Conservation (phyloP, 2,888 invertebrate genomes). For the Fissipunctia ypsillon region DNA sequence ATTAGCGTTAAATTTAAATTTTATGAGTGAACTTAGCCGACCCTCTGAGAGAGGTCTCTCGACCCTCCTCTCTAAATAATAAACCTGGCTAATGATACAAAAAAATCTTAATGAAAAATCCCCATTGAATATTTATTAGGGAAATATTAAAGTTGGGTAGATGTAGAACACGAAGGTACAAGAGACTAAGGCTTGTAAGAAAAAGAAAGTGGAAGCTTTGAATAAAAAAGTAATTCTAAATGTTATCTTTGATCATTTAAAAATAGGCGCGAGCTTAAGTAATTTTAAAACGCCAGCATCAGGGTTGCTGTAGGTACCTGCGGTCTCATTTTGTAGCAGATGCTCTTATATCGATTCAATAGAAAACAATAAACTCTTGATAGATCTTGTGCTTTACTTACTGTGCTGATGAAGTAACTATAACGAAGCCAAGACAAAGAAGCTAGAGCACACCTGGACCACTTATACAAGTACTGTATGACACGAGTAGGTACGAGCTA, state of each 20-base stretch:
- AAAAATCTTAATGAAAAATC: constrained; percentile 72
- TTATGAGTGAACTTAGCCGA: constrained; percentile 75
- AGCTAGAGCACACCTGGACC: too few species aligned
- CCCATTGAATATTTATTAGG: constrained; percentile 71
- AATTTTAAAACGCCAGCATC: constrained; percentile 4
- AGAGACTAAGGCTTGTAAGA: constrained; percentile 58
- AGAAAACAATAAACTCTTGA: not conserved
- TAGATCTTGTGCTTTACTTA: not conserved
- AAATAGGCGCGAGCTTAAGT: constrained; percentile 32
- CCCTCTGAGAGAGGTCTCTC: constrained; percentile 57
- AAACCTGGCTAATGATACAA: constrained; percentile 80
- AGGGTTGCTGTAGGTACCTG: not conserved
- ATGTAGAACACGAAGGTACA: constrained; percentile 65
- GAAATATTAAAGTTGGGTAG: constrained; percentile 64
- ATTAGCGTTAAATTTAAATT: constrained; percentile 78
- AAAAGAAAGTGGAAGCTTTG: constrained; percentile 49
- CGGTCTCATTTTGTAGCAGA: not conserved
- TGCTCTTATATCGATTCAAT: not conserved
- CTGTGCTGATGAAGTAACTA: not conserved
- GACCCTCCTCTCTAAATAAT: constrained; percentile 78
- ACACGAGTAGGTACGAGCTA: not conserved
- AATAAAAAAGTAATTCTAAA: constrained; percentile 55
- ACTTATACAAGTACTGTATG: not conserved
- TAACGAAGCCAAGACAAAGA: not conserved
- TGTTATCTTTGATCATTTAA: constrained; percentile 45